Evolutionary conservation across 2,888 invertebrate species (phyloP).

Genomic region (Epiblema foenella): DNA sequence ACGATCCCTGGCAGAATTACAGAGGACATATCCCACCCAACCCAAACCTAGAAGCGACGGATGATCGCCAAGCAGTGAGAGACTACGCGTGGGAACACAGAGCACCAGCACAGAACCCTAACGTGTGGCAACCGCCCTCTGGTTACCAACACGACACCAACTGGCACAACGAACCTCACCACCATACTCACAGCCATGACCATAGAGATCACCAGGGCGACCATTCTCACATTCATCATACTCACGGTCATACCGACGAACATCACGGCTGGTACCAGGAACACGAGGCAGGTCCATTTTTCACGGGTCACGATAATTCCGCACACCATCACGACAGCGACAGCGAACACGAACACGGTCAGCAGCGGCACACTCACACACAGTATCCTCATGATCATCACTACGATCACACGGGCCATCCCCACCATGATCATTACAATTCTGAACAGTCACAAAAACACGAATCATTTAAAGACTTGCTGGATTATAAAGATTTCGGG

Average conservation of each 20-base stretch:
- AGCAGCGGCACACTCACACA: constrained; percentile 49
- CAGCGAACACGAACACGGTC: constrained; percentile 46
- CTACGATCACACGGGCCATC: constrained; percentile 46
- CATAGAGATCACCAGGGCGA: constrained; percentile 48
- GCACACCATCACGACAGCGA: constrained; percentile 43
- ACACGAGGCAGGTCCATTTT: constrained; percentile 39
- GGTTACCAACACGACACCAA: constrained; percentile 47
- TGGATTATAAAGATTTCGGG: constrained; percentile 11
- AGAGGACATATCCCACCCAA: constrained; percentile 78
- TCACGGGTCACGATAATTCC: constrained; percentile 33
- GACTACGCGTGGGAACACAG: constrained; percentile 71
- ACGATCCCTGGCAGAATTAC: constrained; percentile 92
- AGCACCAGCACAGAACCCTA: constrained; percentile 47
- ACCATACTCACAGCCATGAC: constrained; percentile 44
- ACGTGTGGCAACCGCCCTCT: constrained; percentile 45
- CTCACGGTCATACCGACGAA: constrained; percentile 48
- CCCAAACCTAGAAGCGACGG: constrained; percentile 54
- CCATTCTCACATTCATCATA: constrained; percentile 38
- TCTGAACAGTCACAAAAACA: constrained; percentile 39
- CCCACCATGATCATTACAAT: constrained; percentile 46
- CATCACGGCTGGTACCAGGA: constrained; percentile 34
- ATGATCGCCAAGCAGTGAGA: constrained; percentile 65
- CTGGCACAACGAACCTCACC: constrained; percentile 45
- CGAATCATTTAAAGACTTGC: constrained; percentile 38
- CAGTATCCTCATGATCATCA: constrained; percentile 48